Evolutionary conservation across 2,888 invertebrate species (phyloP), one percentile per base, ranked within the genome.

Genomic region (Meta bourneti): DNA sequence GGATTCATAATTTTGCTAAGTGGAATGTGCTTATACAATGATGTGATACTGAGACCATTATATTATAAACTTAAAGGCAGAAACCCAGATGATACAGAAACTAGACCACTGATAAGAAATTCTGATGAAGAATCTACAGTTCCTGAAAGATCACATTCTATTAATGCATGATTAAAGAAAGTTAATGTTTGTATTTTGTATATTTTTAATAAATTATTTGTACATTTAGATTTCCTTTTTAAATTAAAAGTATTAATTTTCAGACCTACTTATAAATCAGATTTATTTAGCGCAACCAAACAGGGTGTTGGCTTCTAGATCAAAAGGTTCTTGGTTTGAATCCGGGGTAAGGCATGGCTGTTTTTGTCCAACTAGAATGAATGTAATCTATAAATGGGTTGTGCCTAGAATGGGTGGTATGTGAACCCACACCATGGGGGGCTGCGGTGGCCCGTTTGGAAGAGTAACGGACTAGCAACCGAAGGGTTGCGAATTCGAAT

Each of bases 11-110:
- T 97, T 9, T 95, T 98, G 2, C 95, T 98, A 88, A 94, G 96
- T 90, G 98, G 98, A 93, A 98, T 98, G 96, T 97, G 97, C 94
- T 95, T 97, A 82, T 99, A 99, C 95, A 97, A 98, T 94, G 95
- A 95, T 93, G 94, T 95, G 5, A 93, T 95, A 61, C 94, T 95
- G 51, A 78, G 93, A 11, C 94, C 95, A 6, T 52, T 89, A 6
- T 89, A 83, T 85, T 7, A 52, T 4, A 77, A 82, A 20, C 19
- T 83, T 51, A 72, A 49, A 5, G 20, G 69, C 7, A 89, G 71
- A 72, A 61, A 69, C 34, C 7, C 19, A 6, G 69, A 19, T 16
- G 11, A 34, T 71, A 11, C 13, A 20, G 89, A 92, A 81, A 77
- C 20, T 52, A 61, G 71, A 69, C 87, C 85, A 9, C n/a, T 92